Conservation (phyloP, 2,113 vertebrate species). For the Arizona elegans region DNA sequence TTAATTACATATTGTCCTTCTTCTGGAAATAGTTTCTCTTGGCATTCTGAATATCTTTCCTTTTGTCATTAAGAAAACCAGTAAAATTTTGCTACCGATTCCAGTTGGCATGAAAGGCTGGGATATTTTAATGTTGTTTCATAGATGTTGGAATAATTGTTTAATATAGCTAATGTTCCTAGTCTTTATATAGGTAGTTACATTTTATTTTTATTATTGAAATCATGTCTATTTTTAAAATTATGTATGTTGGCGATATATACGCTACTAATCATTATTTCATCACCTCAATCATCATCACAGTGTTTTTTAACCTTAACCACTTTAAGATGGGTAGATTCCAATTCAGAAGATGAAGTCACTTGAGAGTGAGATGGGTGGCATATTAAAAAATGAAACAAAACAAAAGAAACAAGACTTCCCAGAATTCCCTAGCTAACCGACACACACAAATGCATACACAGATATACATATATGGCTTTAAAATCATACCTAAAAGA, state of each 20-base stretch:
- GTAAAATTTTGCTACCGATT: background rate
- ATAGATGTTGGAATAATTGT: background rate
- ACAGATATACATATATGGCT: background rate
- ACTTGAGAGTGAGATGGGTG: too few species aligned
- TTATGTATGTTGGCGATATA: background rate
- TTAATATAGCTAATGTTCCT: background rate
- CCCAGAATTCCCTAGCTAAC: background rate
- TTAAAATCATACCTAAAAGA: background rate
- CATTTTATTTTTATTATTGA: background rate
- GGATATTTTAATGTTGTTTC: background rate
- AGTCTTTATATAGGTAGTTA: background rate
- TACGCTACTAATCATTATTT: background rate
- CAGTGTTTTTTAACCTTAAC: background rate
- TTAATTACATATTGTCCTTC: background rate
- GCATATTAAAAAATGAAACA: too few species aligned
- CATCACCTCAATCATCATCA: background rate
- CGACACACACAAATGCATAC: background rate
- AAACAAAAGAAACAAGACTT: background rate
- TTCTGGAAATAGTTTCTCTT: background rate
- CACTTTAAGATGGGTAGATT: too few species aligned
- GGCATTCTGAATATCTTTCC: background rate
- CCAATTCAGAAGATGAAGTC: too few species aligned
- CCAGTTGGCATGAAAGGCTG: background rate
- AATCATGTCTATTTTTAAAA: background rate
- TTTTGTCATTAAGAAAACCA: background rate